Percentiles rank a stretch among this genome's conserved stretches.
Conservation (phyloP, 2,888 invertebrate genomes). For the Allacma fusca region DNA sequence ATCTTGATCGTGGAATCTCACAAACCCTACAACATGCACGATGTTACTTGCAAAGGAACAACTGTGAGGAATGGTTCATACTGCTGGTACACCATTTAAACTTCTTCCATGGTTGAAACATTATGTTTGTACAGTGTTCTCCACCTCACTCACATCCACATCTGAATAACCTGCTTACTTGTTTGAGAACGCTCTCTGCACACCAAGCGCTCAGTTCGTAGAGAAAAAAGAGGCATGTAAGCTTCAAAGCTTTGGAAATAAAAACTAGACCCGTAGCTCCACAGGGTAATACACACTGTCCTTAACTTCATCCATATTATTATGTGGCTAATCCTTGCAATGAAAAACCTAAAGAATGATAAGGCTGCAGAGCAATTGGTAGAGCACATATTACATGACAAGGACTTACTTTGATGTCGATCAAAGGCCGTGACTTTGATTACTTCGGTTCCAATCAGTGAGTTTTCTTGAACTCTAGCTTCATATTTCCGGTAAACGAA, state of each 20-base stretch:
- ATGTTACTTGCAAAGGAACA: neutral
- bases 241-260: neutral
- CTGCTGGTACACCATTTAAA: neutral
- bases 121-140: neutral
- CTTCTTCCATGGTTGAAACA: neutral
- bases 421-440: conserved; percentile 77
- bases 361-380: conserved; percentile 30
- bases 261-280: neutral
- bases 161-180: conserved; percentile 30
- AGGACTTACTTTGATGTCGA: conserved; percentile 52
- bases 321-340: neutral
- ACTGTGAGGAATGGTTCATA: neutral
- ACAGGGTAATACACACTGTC: neutral
- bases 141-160: neutral
- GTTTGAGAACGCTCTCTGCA: neutral
- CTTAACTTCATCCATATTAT: neutral
- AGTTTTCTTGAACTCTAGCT: conserved; percentile 80
- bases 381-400: conserved; percentile 26
- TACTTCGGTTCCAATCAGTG: conserved; percentile 78
- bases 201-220: no score
- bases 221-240: neutral
- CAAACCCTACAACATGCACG: neutral
- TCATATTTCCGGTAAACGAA: conserved; percentile 77
- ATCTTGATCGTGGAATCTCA: conserved; percentile 25
- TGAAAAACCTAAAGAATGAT: neutral